Evolutionary conservation across 1,140 invertebrate genomes (phyloP), one percentile per base, ranked within the genome.

Genomic region (Magallana ariakensis): DNA sequence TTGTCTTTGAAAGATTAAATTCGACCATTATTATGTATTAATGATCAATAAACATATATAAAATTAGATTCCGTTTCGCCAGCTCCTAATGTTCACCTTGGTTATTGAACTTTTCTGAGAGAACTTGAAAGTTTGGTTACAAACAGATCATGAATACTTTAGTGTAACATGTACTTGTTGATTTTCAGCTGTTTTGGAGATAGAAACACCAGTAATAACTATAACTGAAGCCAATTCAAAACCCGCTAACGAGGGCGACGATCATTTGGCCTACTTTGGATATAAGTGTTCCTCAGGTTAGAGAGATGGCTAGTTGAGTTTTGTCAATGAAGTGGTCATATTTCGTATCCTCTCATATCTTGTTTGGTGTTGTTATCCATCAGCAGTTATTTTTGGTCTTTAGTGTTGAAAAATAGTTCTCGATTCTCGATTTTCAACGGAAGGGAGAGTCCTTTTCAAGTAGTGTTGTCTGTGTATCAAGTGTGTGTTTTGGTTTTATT

Each of bases 221-320:
- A 89, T 93, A 53, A 93, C 93, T 11, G 93, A 93, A 85, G 93
- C 93, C 87, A 88, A 90, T 87, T 91, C 90, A 88, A 85, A 86
- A 58, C 93, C 93, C 55, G 83, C 88, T 26, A 91, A 92, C 84
- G 93, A 92, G 58, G 92, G 83, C 53, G 85, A 92, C 86, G 92
- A 92, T 90, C 90, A 92, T 85, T 84, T 92, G 56, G 85, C 89
- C 82, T 93, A 91, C 89, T 92, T 91, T 84, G 92, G 90, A 82
- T 82, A 82, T 82, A 54, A 82, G 46, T 55, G 33, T 81, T 56
- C 80, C 10, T n/a, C 80, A 55, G 80, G 54, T 55, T 55, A 55
- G 80, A 56, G 54, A 82, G 80, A 56, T 82, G 46, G 80, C 13
- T 82, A 55, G 80, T 82, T 56, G 16, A 54, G 26, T 54, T 54